Conservation (phyloP, 2,888 invertebrate species). For the Melanophora roralis region DNA sequence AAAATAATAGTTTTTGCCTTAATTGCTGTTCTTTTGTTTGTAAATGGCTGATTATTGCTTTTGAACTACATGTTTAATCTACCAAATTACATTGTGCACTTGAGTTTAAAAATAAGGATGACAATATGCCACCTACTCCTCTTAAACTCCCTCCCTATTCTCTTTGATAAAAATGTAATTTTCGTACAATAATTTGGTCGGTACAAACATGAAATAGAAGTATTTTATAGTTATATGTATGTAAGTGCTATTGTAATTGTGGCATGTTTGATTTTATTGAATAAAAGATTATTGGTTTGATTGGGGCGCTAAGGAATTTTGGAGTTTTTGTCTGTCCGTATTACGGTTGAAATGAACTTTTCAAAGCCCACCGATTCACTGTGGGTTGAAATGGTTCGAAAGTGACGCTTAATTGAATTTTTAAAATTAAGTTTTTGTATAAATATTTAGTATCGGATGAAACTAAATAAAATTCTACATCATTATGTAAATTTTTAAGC, state of each 20-base stretch:
- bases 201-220: conserved; percentile 24
- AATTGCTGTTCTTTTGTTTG: not conserved
- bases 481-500: too few species aligned
- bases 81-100: conserved; percentile 9
- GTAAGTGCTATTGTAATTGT: conserved; percentile 25
- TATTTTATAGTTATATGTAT: not conserved
- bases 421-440: too few species aligned
- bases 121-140: too few species aligned
- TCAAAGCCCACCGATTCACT: too few species aligned
- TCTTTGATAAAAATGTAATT: conserved; percentile 10
- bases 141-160: too few species aligned
- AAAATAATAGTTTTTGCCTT: not conserved
- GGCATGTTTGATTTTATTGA: conserved; percentile 29
- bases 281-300: not conserved
- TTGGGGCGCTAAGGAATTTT: too few species aligned
- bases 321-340: too few species aligned
- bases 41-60: conserved; percentile 36
- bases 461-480: too few species aligned
- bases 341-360: too few species aligned
- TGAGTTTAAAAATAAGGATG: not conserved
- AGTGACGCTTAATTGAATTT: too few species aligned
- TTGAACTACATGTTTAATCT: conserved; percentile 14
- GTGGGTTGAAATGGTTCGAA: too few species aligned
- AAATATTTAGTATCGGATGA: too few species aligned
- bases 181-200: conserved; percentile 1